phyloP scores from a whole-genome alignment of 2,797 vertebrate species.

The Sebastes matsubarae region DNA sequence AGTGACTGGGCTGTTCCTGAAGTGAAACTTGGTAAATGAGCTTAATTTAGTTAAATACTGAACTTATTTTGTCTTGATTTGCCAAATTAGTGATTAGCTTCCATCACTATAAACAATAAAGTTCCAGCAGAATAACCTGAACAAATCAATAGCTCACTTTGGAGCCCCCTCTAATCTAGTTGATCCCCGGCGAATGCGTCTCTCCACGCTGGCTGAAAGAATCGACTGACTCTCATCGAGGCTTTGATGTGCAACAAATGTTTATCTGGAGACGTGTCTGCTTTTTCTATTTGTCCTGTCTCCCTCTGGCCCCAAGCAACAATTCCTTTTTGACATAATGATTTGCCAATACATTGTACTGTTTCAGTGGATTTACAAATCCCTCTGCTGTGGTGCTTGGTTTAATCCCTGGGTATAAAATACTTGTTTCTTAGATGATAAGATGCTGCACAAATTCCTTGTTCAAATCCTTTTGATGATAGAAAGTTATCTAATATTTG shows the following conservation, averaged over 20 bases:
- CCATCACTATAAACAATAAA: slow-evolving; percentile 17
- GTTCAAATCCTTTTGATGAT: not conserved
- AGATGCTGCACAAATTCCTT: not conserved
- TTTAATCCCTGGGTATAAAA: slow-evolving; percentile 41
- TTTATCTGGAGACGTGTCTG: slow-evolving; percentile 45
- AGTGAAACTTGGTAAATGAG: not conserved
- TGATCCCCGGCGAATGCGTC: slow-evolving; percentile 36
- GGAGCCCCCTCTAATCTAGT: slow-evolving; percentile 57
- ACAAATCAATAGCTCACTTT: slow-evolving; percentile 51
- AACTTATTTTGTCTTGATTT: not conserved
- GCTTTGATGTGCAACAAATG: slow-evolving; percentile 66
- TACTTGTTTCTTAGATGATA: not conserved
- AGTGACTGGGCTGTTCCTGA: not conserved
- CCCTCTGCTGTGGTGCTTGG: slow-evolving; percentile 26
- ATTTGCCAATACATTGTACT: slow-evolving; percentile 57
- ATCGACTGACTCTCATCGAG: slow-evolving; percentile 33
- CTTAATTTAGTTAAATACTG: not conserved
- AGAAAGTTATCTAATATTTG: not conserved
- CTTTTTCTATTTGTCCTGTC: slow-evolving; percentile 3
- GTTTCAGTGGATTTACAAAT: slow-evolving; percentile 63
- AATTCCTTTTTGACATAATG: slow-evolving; percentile 63
- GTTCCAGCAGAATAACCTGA: slow-evolving; percentile 1
- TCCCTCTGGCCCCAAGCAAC: slow-evolving; percentile 44
- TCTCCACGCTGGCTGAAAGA: slow-evolving; percentile 34
- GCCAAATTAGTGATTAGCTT: slow-evolving; percentile 24